phyloP scores from a whole-genome alignment of 2,888 invertebrate species.

The Scaeva pyrastri region DNA sequence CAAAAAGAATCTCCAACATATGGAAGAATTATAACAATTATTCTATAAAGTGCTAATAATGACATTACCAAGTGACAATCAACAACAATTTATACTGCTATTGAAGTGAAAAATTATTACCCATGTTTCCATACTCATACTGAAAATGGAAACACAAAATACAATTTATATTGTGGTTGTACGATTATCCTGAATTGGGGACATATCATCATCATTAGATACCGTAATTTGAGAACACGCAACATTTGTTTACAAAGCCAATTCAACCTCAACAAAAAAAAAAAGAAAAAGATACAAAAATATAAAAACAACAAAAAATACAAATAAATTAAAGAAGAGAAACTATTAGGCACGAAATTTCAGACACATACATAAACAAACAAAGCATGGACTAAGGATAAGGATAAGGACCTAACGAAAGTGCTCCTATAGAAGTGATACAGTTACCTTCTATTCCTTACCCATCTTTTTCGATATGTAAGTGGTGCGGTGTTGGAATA shows the following conservation, averaged over 20 bases:
- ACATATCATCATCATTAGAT: constrained; percentile 32
- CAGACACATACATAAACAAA: neutral
- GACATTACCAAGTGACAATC: constrained; percentile 67
- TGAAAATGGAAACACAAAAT: neutral
- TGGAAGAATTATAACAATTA: constrained; percentile 52
- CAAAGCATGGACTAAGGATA: no score
- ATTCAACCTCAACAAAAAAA: constrained; percentile 17
- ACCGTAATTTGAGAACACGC: constrained; percentile 43
- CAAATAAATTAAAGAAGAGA: constrained; percentile 7
- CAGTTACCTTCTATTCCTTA: neutral
- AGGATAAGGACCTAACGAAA: no score
- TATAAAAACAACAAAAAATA: neutral
- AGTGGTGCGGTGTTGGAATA: constrained; percentile 25
- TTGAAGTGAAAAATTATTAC: constrained; percentile 69
- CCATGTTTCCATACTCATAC: constrained; percentile 10
- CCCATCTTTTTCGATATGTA: no score
- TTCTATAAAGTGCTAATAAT: constrained; percentile 65
- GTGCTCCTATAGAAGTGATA: neutral
- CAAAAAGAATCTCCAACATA: neutral
- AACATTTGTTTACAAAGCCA: constrained; percentile 61
- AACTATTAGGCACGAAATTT: constrained; percentile 25
- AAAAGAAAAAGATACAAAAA: neutral
- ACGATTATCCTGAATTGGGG: constrained; percentile 34
- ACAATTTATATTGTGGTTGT: constrained; percentile 4
- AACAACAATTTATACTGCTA: constrained; percentile 65